Evolutionary conservation across 2,888 invertebrate genomes (phyloP).

Genomic region (Graphium colonna): DNA sequence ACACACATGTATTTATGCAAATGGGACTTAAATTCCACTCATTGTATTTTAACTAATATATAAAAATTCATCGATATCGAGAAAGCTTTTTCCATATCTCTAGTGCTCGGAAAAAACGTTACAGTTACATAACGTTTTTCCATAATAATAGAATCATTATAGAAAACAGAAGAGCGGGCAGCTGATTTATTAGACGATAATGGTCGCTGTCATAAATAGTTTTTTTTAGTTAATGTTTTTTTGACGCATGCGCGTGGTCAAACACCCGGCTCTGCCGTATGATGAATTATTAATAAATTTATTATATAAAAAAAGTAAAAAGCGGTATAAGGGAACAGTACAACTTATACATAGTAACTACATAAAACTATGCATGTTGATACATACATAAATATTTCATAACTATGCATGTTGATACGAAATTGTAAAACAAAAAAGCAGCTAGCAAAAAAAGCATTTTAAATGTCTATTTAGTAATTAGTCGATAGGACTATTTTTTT

Average conservation of each 20-base stretch:
- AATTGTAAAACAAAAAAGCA: too few relatives aligned
- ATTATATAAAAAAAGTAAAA: too few relatives aligned
- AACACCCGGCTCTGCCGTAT: constrained; percentile 53
- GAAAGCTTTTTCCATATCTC: constrained; percentile 45
- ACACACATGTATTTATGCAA: too few relatives aligned
- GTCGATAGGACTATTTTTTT: too few relatives aligned
- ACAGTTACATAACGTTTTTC: constrained; percentile 80
- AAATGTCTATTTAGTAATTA: too few relatives aligned
- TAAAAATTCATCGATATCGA: not conserved
- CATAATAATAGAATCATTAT: constrained; percentile 81
- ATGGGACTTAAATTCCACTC: too few relatives aligned
- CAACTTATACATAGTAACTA: too few relatives aligned
- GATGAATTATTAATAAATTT: not conserved
- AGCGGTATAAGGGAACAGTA: too few relatives aligned
- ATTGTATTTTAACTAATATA: not conserved
- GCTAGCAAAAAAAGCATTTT: too few relatives aligned
- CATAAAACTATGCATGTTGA: too few relatives aligned
- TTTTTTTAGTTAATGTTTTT: constrained; percentile 74
- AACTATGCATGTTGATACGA: too few relatives aligned
- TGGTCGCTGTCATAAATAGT: constrained; percentile 78
- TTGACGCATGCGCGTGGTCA: constrained; percentile 44
- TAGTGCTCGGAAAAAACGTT: constrained; percentile 61
- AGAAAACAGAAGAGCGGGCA: constrained; percentile 80
- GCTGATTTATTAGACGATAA: constrained; percentile 80
- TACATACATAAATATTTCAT: too few relatives aligned